Evolutionary conservation across 30 jellyfish, hydroid and myxozoan species (phyloP).

Genomic region (Nemopilema nomurai): DNA sequence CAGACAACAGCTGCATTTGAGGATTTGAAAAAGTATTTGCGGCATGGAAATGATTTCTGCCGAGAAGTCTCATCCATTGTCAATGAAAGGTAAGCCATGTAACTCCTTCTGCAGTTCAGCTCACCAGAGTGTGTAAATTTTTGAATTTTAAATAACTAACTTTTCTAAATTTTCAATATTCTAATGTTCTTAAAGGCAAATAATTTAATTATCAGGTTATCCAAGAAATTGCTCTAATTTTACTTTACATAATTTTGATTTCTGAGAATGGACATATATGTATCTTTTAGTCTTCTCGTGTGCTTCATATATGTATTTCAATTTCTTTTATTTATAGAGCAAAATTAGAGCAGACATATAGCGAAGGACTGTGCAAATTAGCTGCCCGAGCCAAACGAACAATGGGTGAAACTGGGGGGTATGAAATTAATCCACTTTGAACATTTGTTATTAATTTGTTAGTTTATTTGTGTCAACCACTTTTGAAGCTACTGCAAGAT

Average conservation of each 20-base stretch:
- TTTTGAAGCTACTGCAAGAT: neutral
- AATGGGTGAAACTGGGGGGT: slow-evolving; percentile 94
- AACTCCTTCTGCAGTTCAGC: too few relatives aligned
- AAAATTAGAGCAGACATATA: slow-evolving; percentile 72
- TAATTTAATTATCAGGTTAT: too few relatives aligned
- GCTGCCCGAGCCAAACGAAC: slow-evolving; percentile 79
- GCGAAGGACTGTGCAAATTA: slow-evolving; percentile 79
- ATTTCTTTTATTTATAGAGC: slow-evolving; percentile 45
- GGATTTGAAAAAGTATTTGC: slow-evolving; percentile 76
- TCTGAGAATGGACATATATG: too few relatives aligned
- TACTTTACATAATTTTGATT: too few relatives aligned
- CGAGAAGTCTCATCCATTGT: slow-evolving; percentile 78
- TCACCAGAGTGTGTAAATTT: too few relatives aligned
- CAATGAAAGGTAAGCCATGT: slow-evolving; percentile 69
- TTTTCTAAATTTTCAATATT: too few relatives aligned
- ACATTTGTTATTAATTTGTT: neutral
- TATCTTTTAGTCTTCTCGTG: too few relatives aligned
- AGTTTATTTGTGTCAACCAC: neutral
- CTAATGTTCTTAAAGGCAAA: too few relatives aligned
- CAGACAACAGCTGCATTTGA: slow-evolving; percentile 86
- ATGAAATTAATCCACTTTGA: neutral
- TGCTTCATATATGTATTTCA: too few relatives aligned
- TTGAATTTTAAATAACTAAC: too few relatives aligned
- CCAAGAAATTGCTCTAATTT: too few relatives aligned
- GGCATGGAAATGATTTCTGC: slow-evolving; percentile 80